A percentile compares a stretch with the other conserved stretches of the same genome.
These are phyloP conservation scores for Charadrius vociferus DNA, from an alignment of 2,113 vertebrate genomes.

Conservation along the genomic window DNA sequence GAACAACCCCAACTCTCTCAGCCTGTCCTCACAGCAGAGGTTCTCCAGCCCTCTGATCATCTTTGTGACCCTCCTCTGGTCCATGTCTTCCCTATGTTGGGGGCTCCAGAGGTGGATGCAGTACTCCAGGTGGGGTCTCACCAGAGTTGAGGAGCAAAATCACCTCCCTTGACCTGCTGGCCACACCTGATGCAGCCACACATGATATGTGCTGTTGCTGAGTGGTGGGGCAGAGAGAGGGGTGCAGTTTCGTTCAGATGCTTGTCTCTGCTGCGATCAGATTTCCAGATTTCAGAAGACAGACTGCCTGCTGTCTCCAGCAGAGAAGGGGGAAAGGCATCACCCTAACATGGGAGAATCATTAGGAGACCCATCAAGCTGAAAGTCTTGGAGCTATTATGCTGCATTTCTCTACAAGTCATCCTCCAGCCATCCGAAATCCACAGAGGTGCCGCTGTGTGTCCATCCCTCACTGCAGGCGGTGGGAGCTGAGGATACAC, in stretches of 20 bases:
- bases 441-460: not conserved
- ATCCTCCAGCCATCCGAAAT: not conserved
- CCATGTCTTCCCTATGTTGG: too few relatives aligned
- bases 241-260: not conserved
- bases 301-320: not conserved
- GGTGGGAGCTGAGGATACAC: not conserved
- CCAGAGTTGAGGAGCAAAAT: too few relatives aligned
- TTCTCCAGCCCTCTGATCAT: too few relatives aligned
- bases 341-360: not conserved
- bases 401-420: not conserved
- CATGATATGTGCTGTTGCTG: not conserved
- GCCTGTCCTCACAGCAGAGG: too few relatives aligned
- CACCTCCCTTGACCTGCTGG: too few relatives aligned
- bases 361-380: not conserved
- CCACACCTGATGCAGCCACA: too few relatives aligned
- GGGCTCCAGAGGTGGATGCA: too few relatives aligned
- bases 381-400: not conserved
- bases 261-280: not conserved
- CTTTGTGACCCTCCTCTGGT: too few relatives aligned
- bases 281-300: not conserved
- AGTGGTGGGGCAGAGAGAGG: not conserved
- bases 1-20: too few relatives aligned
- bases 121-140: too few relatives aligned
- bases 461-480: not conserved
- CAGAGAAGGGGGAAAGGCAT: not conserved